These are phyloP conservation scores for Epicampocera succincta DNA, from an alignment of 2,888 invertebrate species.

Conservation along the genomic window DNA sequence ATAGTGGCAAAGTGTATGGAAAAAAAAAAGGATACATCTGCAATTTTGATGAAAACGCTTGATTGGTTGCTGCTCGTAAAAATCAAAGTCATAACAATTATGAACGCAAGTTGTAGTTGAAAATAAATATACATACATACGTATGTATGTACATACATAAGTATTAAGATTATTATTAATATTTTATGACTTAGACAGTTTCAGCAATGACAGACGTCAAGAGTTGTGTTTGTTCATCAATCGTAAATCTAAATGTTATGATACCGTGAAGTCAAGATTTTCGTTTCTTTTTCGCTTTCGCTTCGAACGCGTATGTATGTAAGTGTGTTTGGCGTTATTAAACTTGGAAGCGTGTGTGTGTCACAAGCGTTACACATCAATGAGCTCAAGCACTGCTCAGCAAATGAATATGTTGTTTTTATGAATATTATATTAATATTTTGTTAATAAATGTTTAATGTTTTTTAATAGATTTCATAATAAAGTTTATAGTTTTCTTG, in stretches of 20 bases:
- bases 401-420: slow-evolving; percentile 30
- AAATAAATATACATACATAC: slow-evolving; percentile 74
- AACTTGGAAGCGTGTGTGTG: slow-evolving; percentile 21
- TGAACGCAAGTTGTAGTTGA: slow-evolving; percentile 54
- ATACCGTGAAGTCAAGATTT: slow-evolving; percentile 26
- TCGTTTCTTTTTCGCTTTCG: background rate
- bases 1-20: slow-evolving; percentile 7
- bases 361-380: slow-evolving; percentile 26
- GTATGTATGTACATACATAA: no score
- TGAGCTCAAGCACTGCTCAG: background rate
- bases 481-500: slow-evolving; percentile 50
- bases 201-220: slow-evolving; percentile 68
- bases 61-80: slow-evolving; percentile 38
- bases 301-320: background rate
- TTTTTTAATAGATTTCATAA: slow-evolving; percentile 68
- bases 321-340: background rate
- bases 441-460: slow-evolving; percentile 79
- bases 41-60: slow-evolving; percentile 22
- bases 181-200: slow-evolving; percentile 75
- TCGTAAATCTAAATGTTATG: slow-evolving; percentile 58
- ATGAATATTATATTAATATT: slow-evolving; percentile 69
- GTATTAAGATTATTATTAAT: slow-evolving; percentile 77
- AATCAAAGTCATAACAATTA: slow-evolving; percentile 55
- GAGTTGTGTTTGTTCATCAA: slow-evolving; percentile 57
- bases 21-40: slow-evolving; percentile 64